A percentile compares a stretch with the other conserved stretches of the same genome.
phyloP scores from a whole-genome alignment of 2,797 vertebrate genomes.

The Lepus oiostolus region DNA sequence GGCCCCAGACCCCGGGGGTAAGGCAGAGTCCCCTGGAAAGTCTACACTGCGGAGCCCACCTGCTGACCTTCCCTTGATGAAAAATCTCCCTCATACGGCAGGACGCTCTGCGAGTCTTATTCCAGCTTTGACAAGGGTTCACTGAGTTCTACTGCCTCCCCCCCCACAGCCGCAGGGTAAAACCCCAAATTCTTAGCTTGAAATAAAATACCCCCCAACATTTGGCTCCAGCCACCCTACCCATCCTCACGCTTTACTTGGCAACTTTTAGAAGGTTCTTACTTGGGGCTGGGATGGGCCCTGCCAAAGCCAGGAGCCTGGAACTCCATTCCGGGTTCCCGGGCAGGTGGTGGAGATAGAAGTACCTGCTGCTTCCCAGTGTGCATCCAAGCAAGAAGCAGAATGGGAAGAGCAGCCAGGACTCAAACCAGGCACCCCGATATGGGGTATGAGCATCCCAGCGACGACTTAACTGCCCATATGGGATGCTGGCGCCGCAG shows the following conservation, averaged over 20 bases:
- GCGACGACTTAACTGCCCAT: no score
- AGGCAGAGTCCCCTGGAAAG: neutral
- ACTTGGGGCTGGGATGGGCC: neutral
- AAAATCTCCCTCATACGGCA: neutral
- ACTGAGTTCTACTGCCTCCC: constrained; percentile 67
- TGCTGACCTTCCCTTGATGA: neutral
- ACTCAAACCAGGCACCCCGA: no score
- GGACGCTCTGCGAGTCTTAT: neutral
- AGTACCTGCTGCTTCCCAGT: no score
- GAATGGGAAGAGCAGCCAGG: no score
- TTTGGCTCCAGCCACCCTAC: neutral
- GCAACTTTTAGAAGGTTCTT: constrained; percentile 20
- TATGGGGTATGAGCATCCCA: no score
- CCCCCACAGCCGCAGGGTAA: constrained; percentile 27
- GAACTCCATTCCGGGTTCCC: no score
- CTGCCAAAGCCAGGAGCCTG: no score
- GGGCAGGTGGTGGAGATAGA: no score
- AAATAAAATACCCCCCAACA: constrained; percentile 33
- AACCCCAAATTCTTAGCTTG: constrained; percentile 34
- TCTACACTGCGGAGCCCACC: neutral
- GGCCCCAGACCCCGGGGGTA: neutral
- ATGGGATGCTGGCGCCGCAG: no score
- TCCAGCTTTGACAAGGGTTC: neutral
- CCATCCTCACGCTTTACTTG: constrained; percentile 2
- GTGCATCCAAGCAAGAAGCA: no score